Percentiles rank a stretch among this genome's conserved stretches.
Evolutionary conservation across 2,888 invertebrate species (phyloP).

Genomic region (Physocephala rufipes): DNA sequence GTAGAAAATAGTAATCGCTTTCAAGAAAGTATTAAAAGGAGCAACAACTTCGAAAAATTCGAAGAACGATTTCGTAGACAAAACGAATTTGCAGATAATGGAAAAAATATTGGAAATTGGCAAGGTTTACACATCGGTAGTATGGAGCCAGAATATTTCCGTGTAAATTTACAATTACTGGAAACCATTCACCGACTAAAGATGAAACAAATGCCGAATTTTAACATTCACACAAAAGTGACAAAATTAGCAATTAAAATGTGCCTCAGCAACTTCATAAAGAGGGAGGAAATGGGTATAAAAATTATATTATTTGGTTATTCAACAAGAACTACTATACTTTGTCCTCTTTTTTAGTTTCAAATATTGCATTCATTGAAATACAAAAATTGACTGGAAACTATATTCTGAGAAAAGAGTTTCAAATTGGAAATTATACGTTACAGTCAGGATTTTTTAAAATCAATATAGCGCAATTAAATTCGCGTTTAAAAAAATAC

Average conservation of each 20-base stretch:
- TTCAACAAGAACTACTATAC: not conserved
- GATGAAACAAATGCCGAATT: not conserved
- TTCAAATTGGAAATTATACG: slow-evolving; percentile 10
- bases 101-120: not conserved
- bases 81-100: not conserved
- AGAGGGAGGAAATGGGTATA: slow-evolving; percentile 11
- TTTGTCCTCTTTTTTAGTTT: slow-evolving; percentile 5
- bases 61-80: slow-evolving; percentile 18
- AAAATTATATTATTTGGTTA: not conserved
- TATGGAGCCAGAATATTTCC: slow-evolving; percentile 10
- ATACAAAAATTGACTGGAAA: slow-evolving; percentile 21
- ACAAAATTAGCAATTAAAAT: slow-evolving; percentile 10
- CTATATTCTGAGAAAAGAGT: slow-evolving; percentile 21
- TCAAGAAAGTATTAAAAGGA: not conserved
- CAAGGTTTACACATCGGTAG: not conserved
- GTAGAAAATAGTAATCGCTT: not conserved
- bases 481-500: slow-evolving; percentile 6
- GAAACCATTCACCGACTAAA: slow-evolving; percentile 7
- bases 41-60: not conserved
- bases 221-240: not conserved
- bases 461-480: slow-evolving; percentile 2
- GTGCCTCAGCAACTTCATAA: slow-evolving; percentile 12
- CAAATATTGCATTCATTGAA: not conserved
- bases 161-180: slow-evolving; percentile 6
- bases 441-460: not conserved